phyloP scores from a whole-genome alignment of 1,140 invertebrate genomes.

The Aphaenogaster rudis region DNA sequence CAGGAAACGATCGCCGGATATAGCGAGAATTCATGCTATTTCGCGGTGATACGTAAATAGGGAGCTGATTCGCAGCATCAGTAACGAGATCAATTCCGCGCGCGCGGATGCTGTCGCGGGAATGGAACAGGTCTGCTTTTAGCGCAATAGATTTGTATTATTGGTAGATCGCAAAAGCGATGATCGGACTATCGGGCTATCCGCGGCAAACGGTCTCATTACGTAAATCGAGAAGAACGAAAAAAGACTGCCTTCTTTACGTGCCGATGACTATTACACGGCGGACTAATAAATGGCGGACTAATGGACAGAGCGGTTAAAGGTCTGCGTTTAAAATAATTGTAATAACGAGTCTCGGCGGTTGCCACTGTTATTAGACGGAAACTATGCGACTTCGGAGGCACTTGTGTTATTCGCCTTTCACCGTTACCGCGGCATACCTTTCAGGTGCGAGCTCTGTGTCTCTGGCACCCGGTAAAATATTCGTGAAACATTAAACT shows the following conservation, averaged over 20 bases:
- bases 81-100: conserved; percentile 31
- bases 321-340: conserved; percentile 65
- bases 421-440: conserved; percentile 65
- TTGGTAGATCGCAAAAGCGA: conserved; percentile 38
- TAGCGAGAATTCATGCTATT: conserved; percentile 25
- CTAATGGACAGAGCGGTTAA: conserved; percentile 43
- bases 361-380: conserved; percentile 69
- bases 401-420: conserved; percentile 71
- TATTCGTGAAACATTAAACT: not conserved
- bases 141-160: conserved; percentile 42
- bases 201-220: conserved; percentile 23
- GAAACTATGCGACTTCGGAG: conserved; percentile 69
- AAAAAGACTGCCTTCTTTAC: not conserved
- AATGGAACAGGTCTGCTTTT: conserved; percentile 17
- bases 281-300: too few species aligned
- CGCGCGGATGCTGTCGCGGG: not conserved
- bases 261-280: not conserved
- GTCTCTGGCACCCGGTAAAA: not conserved
- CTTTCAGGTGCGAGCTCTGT: conserved; percentile 65
- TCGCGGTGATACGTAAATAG: conserved; percentile 21
- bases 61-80: conserved; percentile 1
- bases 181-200: not conserved
- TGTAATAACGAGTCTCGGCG: conserved; percentile 35
- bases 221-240: conserved; percentile 38
- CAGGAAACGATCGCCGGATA: conserved; percentile 41